Base-by-base conservation (phyloP, 1,140 invertebrate genomes). In the Kradibia gibbosae region DNA sequence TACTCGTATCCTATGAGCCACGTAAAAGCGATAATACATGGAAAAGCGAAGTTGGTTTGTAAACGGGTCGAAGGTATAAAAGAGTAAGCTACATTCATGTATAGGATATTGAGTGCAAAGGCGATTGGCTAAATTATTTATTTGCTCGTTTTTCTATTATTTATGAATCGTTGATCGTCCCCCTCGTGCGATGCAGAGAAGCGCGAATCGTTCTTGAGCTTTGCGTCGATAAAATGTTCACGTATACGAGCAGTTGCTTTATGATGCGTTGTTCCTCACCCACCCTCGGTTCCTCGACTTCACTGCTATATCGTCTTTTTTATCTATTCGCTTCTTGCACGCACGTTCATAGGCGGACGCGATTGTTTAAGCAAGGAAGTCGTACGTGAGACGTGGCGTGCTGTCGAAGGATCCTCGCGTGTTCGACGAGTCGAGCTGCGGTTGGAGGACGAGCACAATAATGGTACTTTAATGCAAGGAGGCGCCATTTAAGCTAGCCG, bases 131-230 rank as follows among this genome's bases (percentile, higher is more conserved):
- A 60, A 36, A 72, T 72, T 71, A 72, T 79, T 72, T 71, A 79
- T 60, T 70, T 17, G 50, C 67, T 79, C 81, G 79, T 82, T 84
- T 82, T 85, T 86, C 84, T 83, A 85, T 85, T 85, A 85, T 86
- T 85, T 86, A 85, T 84, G 74, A 77, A 72, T 73, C 75, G 83
- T 55, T 70, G 76, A 80, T 71, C 67, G 72, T 75, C 50, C 75
- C 39, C 83, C 85, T 87, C 85, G 86, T 84, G 86, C 86, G 82
- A 39, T 65, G 31, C 17, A 65, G 20, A 65, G 22, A 36, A 65
- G 15, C 60, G 60, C 17, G 31, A 17, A 39, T 20, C 22, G 62
- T 7, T 39, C 34, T 1, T 11, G 60, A 36, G 60, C 31, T 25
- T 65, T 31, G 62, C 34, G 34, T n/a, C 31, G 34, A 36, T 20